Conservation (phyloP, 2,888 invertebrate genomes). For the Conomelus anceps region DNA sequence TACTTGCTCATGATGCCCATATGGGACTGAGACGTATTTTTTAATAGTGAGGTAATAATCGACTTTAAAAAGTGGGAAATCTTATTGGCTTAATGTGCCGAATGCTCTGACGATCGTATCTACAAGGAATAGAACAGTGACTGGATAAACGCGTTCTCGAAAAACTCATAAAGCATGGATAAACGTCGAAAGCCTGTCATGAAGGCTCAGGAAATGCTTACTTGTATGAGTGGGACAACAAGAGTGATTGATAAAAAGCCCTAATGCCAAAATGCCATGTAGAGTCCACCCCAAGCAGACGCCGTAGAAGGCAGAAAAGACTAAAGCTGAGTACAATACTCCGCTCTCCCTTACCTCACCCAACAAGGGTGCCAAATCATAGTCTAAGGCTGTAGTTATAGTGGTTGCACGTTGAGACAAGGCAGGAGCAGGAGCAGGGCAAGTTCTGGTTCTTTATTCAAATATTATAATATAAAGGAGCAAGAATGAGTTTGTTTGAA, state of each 20-base stretch:
- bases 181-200: neutral
- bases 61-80: too few relatives aligned
- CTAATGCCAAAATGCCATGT: neutral
- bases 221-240: neutral
- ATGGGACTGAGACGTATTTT: too few relatives aligned
- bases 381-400: neutral
- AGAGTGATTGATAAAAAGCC: neutral
- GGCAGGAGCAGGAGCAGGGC: conserved; percentile 1
- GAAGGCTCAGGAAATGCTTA: neutral
- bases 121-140: neutral
- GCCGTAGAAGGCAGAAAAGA: neutral
- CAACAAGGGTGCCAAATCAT: neutral
- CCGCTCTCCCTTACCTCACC: neutral
- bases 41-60: too few relatives aligned
- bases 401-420: neutral
- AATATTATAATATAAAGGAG: conserved; percentile 28
- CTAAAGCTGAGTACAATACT: neutral
- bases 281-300: neutral
- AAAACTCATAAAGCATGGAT: neutral
- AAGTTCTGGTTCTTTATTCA: conserved; percentile 26
- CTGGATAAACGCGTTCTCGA: neutral
- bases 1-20: too few relatives aligned
- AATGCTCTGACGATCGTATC: neutral
- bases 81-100: too few relatives aligned
- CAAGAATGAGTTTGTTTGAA: conserved; percentile 28